Conservation (phyloP, 2,888 invertebrate genomes). For the Liopterus haemorrhoidalis region DNA sequence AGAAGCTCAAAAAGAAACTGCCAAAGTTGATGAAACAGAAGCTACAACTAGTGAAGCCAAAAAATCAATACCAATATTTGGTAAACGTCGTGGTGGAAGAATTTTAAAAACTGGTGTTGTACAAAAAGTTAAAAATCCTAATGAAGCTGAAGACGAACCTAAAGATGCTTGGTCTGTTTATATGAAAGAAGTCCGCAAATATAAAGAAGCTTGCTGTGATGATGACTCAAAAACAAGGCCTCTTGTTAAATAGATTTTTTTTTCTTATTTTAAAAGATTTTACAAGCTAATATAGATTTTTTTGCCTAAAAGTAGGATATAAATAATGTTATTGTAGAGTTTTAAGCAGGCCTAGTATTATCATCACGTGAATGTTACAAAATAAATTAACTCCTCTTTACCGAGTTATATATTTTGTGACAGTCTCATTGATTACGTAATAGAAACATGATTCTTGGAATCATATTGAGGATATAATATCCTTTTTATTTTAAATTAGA, state of each 20-base stretch:
- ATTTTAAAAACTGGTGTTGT: conserved; percentile 86
- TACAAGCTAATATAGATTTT: background rate
- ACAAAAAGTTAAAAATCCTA: conserved; percentile 68
- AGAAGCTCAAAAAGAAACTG: conserved; percentile 47
- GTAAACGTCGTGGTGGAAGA: conserved; percentile 79
- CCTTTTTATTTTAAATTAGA: too few species aligned
- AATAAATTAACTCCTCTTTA: too few species aligned
- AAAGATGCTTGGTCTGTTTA: conserved; percentile 92
- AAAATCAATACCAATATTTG: conserved; percentile 54
- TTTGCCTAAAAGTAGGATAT: background rate
- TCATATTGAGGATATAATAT: too few species aligned
- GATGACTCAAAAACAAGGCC: conserved; percentile 87
- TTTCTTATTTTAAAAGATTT: background rate
- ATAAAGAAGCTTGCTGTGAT: conserved; percentile 87
- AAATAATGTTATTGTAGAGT: too few species aligned
- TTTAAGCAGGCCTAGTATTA: too few species aligned
- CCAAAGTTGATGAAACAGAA: conserved; percentile 41
- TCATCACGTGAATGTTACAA: too few species aligned
- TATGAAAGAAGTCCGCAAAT: conserved; percentile 88
- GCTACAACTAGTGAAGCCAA: conserved; percentile 40
- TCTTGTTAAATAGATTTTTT: conserved; percentile 68
- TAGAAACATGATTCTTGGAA: too few species aligned
- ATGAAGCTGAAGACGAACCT: conserved; percentile 58
- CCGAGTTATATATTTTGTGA: too few species aligned
- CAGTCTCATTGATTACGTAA: too few species aligned